These are phyloP conservation scores for Sternarchorhynchus goeldii DNA, from an alignment of 2,797 vertebrate species.

Conservation along the genomic window DNA sequence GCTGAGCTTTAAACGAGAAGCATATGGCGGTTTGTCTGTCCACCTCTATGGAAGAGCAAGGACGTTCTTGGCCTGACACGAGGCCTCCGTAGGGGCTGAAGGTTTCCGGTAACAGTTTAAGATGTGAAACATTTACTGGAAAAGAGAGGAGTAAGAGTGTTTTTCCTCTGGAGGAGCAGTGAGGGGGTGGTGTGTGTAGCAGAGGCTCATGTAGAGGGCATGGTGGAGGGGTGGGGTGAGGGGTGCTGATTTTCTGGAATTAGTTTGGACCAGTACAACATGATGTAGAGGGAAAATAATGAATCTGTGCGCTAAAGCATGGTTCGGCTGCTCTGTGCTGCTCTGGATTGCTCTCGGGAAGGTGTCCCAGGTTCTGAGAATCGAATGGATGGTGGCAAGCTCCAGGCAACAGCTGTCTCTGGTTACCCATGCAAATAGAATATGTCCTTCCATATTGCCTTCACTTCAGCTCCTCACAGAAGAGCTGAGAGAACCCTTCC, in stretches of 20 bases:
- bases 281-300: too few relatives aligned
- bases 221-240: neutral
- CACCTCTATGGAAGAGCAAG: neutral
- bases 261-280: neutral
- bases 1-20: conserved; percentile 15
- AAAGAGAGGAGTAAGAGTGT: neutral
- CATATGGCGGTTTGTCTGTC: conserved; percentile 25
- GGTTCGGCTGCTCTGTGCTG: too few relatives aligned
- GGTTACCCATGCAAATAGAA: neutral
- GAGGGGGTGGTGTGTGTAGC: neutral
- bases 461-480: neutral
- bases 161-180: conserved; percentile 19
- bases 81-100: neutral
- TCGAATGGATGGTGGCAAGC: too few relatives aligned
- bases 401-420: neutral
- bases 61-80: conserved; percentile 21
- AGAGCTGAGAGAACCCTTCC: too few relatives aligned
- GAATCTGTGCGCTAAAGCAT: too few relatives aligned
- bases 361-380: too few relatives aligned
- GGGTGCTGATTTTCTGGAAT: neutral
- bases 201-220: neutral
- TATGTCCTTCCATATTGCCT: neutral
- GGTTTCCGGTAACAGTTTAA: conserved; percentile 25
- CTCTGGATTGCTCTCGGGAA: too few relatives aligned
- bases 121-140: conserved; percentile 9